phyloP scores from a whole-genome alignment of 2,797 vertebrate genomes.

The Diglossa cyanea region DNA sequence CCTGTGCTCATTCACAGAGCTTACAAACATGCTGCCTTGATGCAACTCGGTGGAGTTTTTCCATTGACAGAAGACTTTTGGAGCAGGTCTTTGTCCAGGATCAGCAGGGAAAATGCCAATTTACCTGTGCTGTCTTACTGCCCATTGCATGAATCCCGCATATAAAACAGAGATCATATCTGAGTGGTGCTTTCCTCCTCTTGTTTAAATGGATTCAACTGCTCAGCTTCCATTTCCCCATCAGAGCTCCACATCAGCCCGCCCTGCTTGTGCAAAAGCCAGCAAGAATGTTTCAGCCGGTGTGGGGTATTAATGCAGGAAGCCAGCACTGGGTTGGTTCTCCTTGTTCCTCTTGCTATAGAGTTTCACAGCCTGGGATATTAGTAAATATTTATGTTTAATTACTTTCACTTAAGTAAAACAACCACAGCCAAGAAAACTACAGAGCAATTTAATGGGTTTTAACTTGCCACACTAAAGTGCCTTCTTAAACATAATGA shows the following conservation, averaged over 20 bases:
- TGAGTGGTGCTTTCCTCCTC: not conserved
- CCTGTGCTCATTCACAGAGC: not conserved
- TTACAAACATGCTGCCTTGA: not conserved
- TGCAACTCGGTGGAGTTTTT: not conserved
- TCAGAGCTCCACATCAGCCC: not conserved
- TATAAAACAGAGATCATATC: not conserved
- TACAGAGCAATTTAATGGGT: slow-evolving; percentile 59
- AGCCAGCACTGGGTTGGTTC: not conserved
- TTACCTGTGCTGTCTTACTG: not conserved
- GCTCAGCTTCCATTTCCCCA: not conserved
- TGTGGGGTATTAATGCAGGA: not conserved
- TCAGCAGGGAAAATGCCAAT: not conserved
- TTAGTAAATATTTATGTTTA: slow-evolving; percentile 71
- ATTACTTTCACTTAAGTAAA: slow-evolving; percentile 63
- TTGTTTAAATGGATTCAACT: not conserved
- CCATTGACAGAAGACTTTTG: not conserved
- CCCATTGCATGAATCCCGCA: not conserved
- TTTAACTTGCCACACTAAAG: slow-evolving; percentile 60
- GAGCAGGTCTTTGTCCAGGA: not conserved
- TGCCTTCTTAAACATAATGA: slow-evolving; percentile 55
- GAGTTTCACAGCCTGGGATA: slow-evolving; percentile 51
- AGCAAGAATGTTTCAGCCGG: not conserved
- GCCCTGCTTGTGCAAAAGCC: not conserved
- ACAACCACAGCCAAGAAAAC: slow-evolving; percentile 56
- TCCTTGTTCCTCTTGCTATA: slow-evolving; percentile 45